Evolutionary conservation across 2,888 invertebrate species (phyloP).

Genomic region (Tachina lurida): DNA sequence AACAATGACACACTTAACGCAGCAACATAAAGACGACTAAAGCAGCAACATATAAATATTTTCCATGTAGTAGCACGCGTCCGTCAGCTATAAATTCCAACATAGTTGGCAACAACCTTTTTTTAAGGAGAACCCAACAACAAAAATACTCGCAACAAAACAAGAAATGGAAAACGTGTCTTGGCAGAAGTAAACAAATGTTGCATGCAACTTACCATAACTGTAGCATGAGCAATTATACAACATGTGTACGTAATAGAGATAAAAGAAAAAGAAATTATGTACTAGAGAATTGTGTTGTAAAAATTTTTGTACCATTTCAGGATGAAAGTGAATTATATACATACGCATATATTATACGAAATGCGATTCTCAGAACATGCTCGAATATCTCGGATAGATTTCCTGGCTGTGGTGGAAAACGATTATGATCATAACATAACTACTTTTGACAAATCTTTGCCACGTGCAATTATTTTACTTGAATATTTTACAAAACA

Average conservation of each 20-base stretch:
- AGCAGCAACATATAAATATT: slow-evolving; percentile 22
- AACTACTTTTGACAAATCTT: too few relatives aligned
- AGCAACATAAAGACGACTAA: slow-evolving; percentile 25
- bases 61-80: slow-evolving; percentile 58
- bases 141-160: neutral
- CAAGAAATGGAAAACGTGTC: slow-evolving; percentile 45
- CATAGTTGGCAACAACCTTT: slow-evolving; percentile 62
- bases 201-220: slow-evolving; percentile 24
- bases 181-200: slow-evolving; percentile 30
- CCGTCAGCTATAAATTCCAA: slow-evolving; percentile 67
- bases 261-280: neutral
- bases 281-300: neutral
- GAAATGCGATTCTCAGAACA: too few relatives aligned
- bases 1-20: neutral
- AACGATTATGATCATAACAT: too few relatives aligned
- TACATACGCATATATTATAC: neutral
- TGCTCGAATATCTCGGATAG: too few relatives aligned
- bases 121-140: slow-evolving; percentile 12
- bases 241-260: neutral
- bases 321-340: neutral
- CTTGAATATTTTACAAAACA: too few relatives aligned
- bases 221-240: neutral
- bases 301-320: neutral
- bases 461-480: too few relatives aligned
- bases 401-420: too few relatives aligned